These are phyloP conservation scores for Drymonia ruficornis DNA, from an alignment of 2,888 invertebrate species.

Conservation along the genomic window DNA sequence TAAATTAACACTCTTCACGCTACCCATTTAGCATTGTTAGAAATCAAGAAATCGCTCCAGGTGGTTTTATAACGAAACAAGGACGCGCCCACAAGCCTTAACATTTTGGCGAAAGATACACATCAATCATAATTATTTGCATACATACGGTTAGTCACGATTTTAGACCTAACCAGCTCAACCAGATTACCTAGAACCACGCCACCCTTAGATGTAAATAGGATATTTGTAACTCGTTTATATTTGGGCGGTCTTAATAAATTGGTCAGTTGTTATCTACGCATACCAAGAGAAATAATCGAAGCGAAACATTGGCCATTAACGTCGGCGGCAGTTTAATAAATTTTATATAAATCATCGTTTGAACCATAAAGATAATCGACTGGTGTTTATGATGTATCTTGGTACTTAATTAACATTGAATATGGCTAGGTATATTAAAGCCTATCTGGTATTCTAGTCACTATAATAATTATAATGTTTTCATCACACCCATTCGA, in stretches of 20 bases:
- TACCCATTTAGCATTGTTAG: constrained; percentile 32
- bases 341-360: constrained; percentile 54
- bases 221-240: constrained; percentile 18
- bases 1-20: constrained; percentile 32
- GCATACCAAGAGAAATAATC: constrained; percentile 49
- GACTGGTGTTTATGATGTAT: constrained; percentile 15
- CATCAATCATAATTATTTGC: constrained; percentile 73
- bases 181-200: constrained; percentile 40
- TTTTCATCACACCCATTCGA: too few species aligned
- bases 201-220: constrained; percentile 20
- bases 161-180: constrained; percentile 31
- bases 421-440: background rate
- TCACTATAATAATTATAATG: too few species aligned
- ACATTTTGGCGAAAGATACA: constrained; percentile 59
- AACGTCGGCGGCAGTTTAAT: constrained; percentile 48
- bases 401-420: constrained; percentile 8
- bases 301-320: constrained; percentile 53
- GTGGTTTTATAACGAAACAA: constrained; percentile 43
- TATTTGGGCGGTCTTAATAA: constrained; percentile 28
- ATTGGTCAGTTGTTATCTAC: constrained; percentile 41
- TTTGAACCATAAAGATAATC: constrained; percentile 46
- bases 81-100: constrained; percentile 52
- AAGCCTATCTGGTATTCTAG: background rate
- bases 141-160: constrained; percentile 62
- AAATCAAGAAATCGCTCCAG: constrained; percentile 38